Conservation (phyloP, 2,888 invertebrate species). For the Sphinx pinastri region DNA sequence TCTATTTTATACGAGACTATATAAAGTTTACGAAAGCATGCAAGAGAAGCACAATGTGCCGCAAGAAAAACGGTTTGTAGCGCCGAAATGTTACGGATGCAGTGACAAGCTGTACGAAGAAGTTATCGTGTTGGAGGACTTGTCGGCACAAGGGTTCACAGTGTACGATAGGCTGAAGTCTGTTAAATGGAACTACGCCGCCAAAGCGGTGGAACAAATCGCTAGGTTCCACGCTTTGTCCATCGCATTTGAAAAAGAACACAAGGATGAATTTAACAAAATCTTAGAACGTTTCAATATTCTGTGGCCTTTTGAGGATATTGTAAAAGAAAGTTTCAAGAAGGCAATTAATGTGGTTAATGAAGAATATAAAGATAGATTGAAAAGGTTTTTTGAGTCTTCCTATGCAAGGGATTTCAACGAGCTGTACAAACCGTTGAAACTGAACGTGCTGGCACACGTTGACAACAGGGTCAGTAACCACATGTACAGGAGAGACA, state of each 20-base stretch:
- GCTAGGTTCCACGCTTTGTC: constrained; percentile 29
- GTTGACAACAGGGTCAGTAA: constrained; percentile 26
- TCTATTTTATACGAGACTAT: constrained; percentile 41
- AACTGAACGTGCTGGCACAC: neutral
- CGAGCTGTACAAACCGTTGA: neutral
- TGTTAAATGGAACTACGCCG: constrained; percentile 27
- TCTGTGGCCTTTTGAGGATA: neutral
- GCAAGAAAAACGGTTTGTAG: constrained; percentile 39
- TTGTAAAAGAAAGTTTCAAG: neutral
- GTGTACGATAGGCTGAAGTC: constrained; percentile 26
- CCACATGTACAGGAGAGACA: constrained; percentile 24
- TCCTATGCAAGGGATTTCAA: neutral
- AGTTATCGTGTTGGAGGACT: constrained; percentile 26
- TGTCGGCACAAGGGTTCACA: constrained; percentile 17
- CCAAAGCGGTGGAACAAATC: constrained; percentile 22
- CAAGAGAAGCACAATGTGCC: constrained; percentile 41
- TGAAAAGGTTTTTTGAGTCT: neutral
- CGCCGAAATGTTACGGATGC: constrained; percentile 33
- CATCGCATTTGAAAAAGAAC: constrained; percentile 18
- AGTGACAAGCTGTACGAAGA: constrained; percentile 9
- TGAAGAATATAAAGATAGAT: constrained; percentile 2
- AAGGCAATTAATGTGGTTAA: neutral
- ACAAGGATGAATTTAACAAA: constrained; percentile 23
- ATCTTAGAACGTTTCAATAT: neutral
- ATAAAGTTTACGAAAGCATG: constrained; percentile 38